Base-by-base conservation (phyloP, 2,113 vertebrate species). In the Eonycteris spelaea region DNA sequence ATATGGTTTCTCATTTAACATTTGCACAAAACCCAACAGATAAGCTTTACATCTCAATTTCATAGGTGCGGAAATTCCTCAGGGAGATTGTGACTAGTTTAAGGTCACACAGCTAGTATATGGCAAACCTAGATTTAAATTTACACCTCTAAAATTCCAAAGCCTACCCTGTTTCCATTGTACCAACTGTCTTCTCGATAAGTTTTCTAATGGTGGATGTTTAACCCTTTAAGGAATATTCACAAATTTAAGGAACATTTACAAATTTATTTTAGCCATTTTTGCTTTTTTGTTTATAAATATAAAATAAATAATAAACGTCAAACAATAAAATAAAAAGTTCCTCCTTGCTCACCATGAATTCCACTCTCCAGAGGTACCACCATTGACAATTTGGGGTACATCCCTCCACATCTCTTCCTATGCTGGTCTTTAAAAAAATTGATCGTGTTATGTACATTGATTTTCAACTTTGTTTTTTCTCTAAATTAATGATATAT, bases 11-110 rank as follows among this genome's bases (percentile, higher is more conserved):
- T 92, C 40, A 78, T 61, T 88, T 73, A 87, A 84, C 4, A 19
- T 85, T 90, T 73, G 43, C 61, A 71, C 73, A 75, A 80, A 95
- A 18, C 18, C 26, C 28, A 43, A 57, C 57, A 70, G 21, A 3
- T 0, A 33, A 74, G 65, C 59, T 63, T 83, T 82, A 67, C 82
- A 75, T 55, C 26, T 90, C 35, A 61, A 6, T 86, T 91, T 92
- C 57, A 80, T 51, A 90, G n/a, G 48, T 87, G 30, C 85, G 40
- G 26, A 94, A 86, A 97, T 79, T 71, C 30, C 86, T 90, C 79
- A 75, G 35, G 70, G 51, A 89, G 33, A 51, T 75, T 26, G 10
- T 90, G 71, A 87, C 9, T 43, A 67, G 28, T 2, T 28, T 71
- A 90, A 73, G 48, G 45, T 28, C 71, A 94, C 28, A 15, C 8